phyloP scores from a whole-genome alignment of 2,888 invertebrate species.

The Dryobota labecula region DNA sequence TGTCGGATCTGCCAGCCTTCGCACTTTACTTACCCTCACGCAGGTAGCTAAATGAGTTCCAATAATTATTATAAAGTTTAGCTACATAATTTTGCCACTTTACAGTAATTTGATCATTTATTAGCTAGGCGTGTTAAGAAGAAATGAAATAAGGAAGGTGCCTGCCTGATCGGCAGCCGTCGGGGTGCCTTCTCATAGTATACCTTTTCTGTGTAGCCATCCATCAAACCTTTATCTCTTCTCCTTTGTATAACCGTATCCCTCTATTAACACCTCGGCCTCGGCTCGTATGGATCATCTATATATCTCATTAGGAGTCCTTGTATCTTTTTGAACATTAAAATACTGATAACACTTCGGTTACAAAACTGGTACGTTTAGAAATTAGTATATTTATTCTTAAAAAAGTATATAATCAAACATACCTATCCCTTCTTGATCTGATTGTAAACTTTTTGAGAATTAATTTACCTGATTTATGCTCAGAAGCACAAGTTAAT shows the following conservation, averaged over 20 bases:
- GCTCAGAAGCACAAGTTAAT: too few species aligned
- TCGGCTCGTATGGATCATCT: neutral
- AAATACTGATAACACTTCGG: neutral
- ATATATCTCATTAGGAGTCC: too few species aligned
- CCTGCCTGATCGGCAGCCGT: neutral
- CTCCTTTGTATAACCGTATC: neutral
- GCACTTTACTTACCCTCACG: neutral
- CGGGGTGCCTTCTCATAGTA: too few species aligned
- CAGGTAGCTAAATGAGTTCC: neutral
- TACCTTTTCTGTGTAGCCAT: neutral
- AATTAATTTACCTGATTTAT: too few species aligned
- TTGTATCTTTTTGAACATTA: too few species aligned
- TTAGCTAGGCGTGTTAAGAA: neutral
- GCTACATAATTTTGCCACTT: neutral
- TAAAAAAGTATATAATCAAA: neutral
- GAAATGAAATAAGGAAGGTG: neutral
- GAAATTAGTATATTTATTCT: neutral
- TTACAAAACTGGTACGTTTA: neutral
- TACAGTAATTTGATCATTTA: neutral
- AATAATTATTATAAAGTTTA: too few species aligned
- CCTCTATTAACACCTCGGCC: neutral
- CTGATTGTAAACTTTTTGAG: too few species aligned
- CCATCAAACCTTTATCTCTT: neutral
- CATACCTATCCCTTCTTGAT: too few species aligned
- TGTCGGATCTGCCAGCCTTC: neutral